Evolutionary conservation across 1,140 invertebrate species (phyloP), one percentile per base, ranked within the genome.

Genomic region (Cotesia vestalis): DNA sequence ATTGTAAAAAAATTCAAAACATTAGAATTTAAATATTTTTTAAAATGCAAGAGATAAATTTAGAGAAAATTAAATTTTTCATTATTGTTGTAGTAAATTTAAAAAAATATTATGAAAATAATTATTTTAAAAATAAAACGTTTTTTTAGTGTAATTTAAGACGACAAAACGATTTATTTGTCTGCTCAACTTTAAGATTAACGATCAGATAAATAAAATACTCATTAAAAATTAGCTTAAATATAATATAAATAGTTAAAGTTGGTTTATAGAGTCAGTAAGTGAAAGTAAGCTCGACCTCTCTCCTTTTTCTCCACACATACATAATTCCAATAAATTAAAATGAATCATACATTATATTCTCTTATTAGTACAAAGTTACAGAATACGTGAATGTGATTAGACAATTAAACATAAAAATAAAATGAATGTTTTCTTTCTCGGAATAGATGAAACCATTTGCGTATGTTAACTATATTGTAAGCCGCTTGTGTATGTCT

Each of bases 371-470:
- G 5, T 17, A 14, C 9, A 17, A n/a, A 55, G 4, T 55, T n/a
- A 17, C 17, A n/a, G 12, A 14, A 55, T n/a, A 55, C 53, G 53
- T 17, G 53, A 51, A 51, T 55, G 12, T n/a, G 53, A 55, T 17
- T n/a, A 17, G 53, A 55, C 40, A 9, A 9, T 46, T 46, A 46
- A 6, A 11, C 27, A n/a, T 55, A 17, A 55, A 55, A 55, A 55
- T 55, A 5, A 12, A 60, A 20, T 60, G 52, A 3, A n/a, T 27
- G 38, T 55, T 68, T 11, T 69, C 14, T 69, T 60, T 17, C 55
- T 17, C 14, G n/a, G 51, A 20, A n/a, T 69, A 55, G 55, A 69
- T 69, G 55, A 60, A 60, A 69, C 35, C 52, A 34, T 14, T 53
- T 57, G 66, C 34, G 59, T 17, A 40, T 12, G 52, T 68, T 14